Conservation (phyloP, 1,140 invertebrate species). For the Chelonus insularis region DNA sequence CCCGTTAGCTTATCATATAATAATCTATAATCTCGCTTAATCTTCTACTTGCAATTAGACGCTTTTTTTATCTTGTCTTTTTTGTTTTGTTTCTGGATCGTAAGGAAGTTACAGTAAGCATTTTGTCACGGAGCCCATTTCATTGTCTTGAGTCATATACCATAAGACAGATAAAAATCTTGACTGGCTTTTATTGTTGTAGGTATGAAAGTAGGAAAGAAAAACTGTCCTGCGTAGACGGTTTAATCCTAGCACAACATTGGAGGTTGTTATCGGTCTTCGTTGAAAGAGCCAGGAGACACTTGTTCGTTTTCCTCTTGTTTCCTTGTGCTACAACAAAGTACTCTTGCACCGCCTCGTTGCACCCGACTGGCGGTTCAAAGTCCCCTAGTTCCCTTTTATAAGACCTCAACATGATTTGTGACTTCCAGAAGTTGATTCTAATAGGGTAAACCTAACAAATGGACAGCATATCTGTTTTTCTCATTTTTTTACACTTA, state of each 20-base stretch:
- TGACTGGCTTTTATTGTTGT: background rate
- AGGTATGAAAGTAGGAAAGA: conserved; percentile 14
- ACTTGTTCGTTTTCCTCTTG: conserved; percentile 4
- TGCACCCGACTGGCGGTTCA: conserved; percentile 19
- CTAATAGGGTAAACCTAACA: no score
- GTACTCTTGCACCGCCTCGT: conserved; percentile 19
- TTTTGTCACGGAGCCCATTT: conserved; percentile 14
- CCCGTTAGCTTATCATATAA: no score
- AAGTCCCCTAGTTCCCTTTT: conserved; percentile 7
- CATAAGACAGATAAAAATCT: conserved; percentile 14
- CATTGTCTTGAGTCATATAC: conserved; percentile 13
- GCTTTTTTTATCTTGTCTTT: no score
- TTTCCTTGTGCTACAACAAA: background rate
- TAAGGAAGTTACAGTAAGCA: conserved; percentile 10
- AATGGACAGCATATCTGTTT: no score
- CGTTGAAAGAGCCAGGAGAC: conserved; percentile 4
- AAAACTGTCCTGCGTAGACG: conserved; percentile 14
- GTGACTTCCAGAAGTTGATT: no score
- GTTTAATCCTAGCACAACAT: conserved; percentile 16
- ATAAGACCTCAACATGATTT: background rate
- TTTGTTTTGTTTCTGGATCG: background rate
- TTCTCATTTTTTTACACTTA: no score
- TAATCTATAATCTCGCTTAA: no score
- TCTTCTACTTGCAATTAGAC: background rate
- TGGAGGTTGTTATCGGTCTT: conserved; percentile 16